Base-by-base conservation (phyloP, 2,797 vertebrate species). In the Eulemur coronatus region DNA sequence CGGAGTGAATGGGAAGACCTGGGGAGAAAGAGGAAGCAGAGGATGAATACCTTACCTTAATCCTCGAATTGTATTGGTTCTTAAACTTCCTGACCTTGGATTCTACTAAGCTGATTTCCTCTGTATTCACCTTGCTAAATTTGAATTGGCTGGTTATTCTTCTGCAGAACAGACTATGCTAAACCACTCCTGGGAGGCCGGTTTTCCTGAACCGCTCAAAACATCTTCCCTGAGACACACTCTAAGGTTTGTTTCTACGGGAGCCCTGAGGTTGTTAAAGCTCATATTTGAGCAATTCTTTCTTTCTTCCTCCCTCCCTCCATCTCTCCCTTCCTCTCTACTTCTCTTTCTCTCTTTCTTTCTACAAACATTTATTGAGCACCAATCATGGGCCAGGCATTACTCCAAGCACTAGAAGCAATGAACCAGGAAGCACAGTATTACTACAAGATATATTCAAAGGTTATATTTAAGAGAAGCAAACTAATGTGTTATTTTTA, bases 321-420 rank as follows among this genome's bases (percentile, higher is more conserved):
- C 55, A 12, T 41, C 43, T 24, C 22, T 15, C 24, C 52, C 35
- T 55, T 79, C 55, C 67, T 41, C 50, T 9, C 12, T 65, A 41
- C 35, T 80, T 38, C 8, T 1, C 26, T 48, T 5, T 52, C 61
- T 48, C 52, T 33, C 20, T 79, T 85, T 78, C 46, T 67, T 93
- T 61, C 63, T 43, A 73, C 9, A 94, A 82, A 69, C 70, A 91
- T 78, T 89, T 85, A 95, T 1, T 67, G 28, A 87, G 15, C 35
- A 76, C 72, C 20, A 87, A 30, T 33, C 63, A 46, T 1, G 8
- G 79, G 55, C 48, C 61, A 96, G 48, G 13, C 48, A 88, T 33
- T 81, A 41, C 33, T 92, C 48, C 82, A 94, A 35, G 57, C 48
- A 87, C 50, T 86, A 73, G 50, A 95, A 89, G 57, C 72, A 94